These are phyloP conservation scores for Catostylus mosaicus DNA, from an alignment of 30 jellyfish, hydroid and myxozoan genomes.

Conservation along the genomic window DNA sequence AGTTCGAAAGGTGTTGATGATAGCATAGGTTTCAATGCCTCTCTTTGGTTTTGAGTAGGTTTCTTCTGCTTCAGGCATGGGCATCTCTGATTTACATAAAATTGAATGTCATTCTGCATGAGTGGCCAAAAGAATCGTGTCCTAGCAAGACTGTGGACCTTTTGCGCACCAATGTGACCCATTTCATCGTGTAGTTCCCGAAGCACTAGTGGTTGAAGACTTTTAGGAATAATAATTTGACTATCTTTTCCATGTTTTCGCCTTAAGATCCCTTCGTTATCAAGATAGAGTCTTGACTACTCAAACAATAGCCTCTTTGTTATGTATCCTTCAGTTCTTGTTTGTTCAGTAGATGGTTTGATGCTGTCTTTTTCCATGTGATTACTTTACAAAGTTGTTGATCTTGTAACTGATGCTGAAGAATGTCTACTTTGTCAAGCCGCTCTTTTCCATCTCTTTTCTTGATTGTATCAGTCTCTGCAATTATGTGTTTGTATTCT, in stretches of 20 bases:
- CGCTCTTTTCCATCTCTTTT: background rate
- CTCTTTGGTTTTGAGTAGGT: slow-evolving; percentile 28
- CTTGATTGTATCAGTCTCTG: background rate
- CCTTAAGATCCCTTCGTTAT: too few species aligned
- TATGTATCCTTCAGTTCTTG: slow-evolving; percentile 35
- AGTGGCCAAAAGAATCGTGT: slow-evolving; percentile 69
- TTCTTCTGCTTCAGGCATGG: slow-evolving; percentile 38
- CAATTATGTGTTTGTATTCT: background rate
- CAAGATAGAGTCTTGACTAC: too few species aligned
- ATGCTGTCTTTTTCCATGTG: too few species aligned
- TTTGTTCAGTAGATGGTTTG: too few species aligned
- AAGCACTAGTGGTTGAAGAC: too few species aligned
- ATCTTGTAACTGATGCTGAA: background rate
- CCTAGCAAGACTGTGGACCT: slow-evolving; percentile 32
- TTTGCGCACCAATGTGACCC: slow-evolving; percentile 44
- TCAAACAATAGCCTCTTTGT: too few species aligned
- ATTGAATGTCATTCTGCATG: slow-evolving; percentile 59
- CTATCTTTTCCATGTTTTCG: too few species aligned
- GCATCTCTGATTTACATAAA: slow-evolving; percentile 20
- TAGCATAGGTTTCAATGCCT: slow-evolving; percentile 27
- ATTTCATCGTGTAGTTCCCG: too few species aligned
- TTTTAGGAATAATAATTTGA: too few species aligned
- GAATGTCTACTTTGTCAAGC: background rate
- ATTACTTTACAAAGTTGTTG: background rate
- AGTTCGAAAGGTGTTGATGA: slow-evolving; percentile 46